phyloP scores from a whole-genome alignment of 2,113 vertebrate species.

The Hymenochirus boettgeri region DNA sequence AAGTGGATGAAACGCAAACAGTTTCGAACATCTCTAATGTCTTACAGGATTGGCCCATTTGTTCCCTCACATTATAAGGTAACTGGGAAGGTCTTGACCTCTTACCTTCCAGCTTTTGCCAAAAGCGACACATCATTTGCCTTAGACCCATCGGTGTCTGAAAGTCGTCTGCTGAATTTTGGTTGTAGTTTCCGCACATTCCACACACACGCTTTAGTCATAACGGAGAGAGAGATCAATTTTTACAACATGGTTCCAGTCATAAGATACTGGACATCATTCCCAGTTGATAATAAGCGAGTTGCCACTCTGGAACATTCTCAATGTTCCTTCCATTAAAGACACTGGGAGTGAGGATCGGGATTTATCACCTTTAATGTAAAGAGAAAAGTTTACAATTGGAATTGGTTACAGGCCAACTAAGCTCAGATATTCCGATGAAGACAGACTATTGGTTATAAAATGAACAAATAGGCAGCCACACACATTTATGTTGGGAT shows the following conservation, averaged over 20 bases:
- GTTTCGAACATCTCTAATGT: too few species aligned
- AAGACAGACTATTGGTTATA: too few species aligned
- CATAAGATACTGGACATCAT: constrained; percentile 60
- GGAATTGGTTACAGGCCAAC: too few species aligned
- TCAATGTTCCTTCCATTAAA: constrained; percentile 53
- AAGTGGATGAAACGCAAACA: too few species aligned
- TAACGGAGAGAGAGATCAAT: constrained; percentile 47
- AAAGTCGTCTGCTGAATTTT: constrained; percentile 22
- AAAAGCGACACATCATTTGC: not conserved
- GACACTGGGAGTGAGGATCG: constrained; percentile 57
- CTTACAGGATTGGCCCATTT: too few species aligned
- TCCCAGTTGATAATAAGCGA: constrained; percentile 51
- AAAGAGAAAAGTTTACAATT: not conserved
- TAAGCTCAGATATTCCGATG: too few species aligned
- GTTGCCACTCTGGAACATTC: constrained; percentile 55
- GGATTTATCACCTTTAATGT: constrained; percentile 56
- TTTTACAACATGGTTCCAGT: constrained; percentile 59
- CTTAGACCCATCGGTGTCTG: not conserved
- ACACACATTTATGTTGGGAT: too few species aligned
- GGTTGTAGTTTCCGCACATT: constrained; percentile 51
- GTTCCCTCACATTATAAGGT: too few species aligned
- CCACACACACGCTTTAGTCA: constrained; percentile 28
- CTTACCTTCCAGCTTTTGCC: constrained; percentile 46
- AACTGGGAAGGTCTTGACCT: too few species aligned
- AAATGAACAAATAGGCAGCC: too few species aligned